phyloP scores from a whole-genome alignment of 2,113 vertebrate species.

The Phrynosoma platyrhinos region DNA sequence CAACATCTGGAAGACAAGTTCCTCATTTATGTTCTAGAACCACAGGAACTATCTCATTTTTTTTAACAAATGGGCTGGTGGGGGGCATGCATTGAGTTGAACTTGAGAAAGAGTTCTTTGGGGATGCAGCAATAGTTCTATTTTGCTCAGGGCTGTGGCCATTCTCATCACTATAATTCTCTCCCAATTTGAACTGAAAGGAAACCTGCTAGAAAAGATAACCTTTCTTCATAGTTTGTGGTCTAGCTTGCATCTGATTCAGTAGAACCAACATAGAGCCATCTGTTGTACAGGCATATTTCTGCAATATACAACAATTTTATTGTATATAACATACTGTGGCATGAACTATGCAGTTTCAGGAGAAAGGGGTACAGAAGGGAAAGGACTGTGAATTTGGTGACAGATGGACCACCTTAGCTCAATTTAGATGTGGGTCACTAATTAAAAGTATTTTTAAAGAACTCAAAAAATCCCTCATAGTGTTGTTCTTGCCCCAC shows the following conservation, averaged over 20 bases:
- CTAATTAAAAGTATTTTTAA: not conserved
- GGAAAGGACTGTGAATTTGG: not conserved
- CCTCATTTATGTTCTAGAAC: not conserved
- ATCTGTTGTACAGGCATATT: not conserved
- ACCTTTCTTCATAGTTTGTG: not conserved
- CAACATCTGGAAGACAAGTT: not conserved
- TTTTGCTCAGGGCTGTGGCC: not conserved
- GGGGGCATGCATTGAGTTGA: too few relatives aligned
- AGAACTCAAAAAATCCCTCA: not conserved
- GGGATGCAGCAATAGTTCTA: not conserved
- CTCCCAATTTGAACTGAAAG: not conserved
- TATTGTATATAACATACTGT: too few relatives aligned
- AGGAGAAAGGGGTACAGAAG: too few relatives aligned
- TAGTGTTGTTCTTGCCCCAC: too few relatives aligned
- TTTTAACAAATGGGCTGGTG: too few relatives aligned
- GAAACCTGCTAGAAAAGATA: not conserved
- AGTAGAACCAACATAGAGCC: not conserved
- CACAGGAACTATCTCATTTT: not conserved
- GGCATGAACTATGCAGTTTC: too few relatives aligned
- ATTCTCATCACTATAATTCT: not conserved
- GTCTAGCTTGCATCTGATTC: not conserved
- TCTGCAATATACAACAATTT: not conserved
- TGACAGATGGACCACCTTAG: not conserved
- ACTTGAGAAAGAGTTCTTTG: not conserved
- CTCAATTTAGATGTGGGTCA: not conserved